These are phyloP conservation scores for Acleris sparsana DNA, from an alignment of 2,888 invertebrate genomes.

Conservation along the genomic window DNA sequence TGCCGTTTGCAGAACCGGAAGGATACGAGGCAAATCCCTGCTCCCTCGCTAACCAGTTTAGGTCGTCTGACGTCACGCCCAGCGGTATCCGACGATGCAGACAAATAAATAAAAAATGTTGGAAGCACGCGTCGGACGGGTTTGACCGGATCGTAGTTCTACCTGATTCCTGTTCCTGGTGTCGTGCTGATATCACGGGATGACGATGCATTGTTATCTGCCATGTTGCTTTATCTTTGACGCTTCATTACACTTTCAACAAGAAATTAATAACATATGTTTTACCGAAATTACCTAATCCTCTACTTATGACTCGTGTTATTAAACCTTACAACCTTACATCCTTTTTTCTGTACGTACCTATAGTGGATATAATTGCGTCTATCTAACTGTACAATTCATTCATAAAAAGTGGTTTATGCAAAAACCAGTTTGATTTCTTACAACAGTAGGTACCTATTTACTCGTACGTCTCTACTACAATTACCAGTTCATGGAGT, in stretches of 20 bases:
- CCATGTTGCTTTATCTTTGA: constrained; percentile 5
- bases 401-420: constrained; percentile 26
- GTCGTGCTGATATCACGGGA: constrained; percentile 58
- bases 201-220: constrained; percentile 27
- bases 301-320: background rate
- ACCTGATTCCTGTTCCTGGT: constrained; percentile 84
- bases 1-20: constrained; percentile 82
- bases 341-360: constrained; percentile 6
- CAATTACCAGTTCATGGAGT: constrained; percentile 10
- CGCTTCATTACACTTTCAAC: background rate
- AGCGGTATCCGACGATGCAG: constrained; percentile 82
- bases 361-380: background rate
- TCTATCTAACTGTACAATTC: constrained; percentile 16
- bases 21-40: constrained; percentile 83
- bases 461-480: constrained; percentile 3
- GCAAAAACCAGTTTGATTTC: constrained; percentile 26
- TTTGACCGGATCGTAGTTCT: constrained; percentile 83
- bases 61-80: constrained; percentile 82
- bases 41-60: constrained; percentile 84
- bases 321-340: background rate
- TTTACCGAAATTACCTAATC: too few relatives aligned
- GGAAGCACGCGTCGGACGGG: constrained; percentile 83
- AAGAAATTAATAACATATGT: too few relatives aligned
- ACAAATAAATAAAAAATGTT: constrained; percentile 84
- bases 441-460: constrained; percentile 5